A percentile compares a stretch with the other conserved stretches of the same genome.
These are phyloP conservation scores for Geotrupes spiniger DNA, from an alignment of 2,888 invertebrate genomes.

Conservation along the genomic window DNA sequence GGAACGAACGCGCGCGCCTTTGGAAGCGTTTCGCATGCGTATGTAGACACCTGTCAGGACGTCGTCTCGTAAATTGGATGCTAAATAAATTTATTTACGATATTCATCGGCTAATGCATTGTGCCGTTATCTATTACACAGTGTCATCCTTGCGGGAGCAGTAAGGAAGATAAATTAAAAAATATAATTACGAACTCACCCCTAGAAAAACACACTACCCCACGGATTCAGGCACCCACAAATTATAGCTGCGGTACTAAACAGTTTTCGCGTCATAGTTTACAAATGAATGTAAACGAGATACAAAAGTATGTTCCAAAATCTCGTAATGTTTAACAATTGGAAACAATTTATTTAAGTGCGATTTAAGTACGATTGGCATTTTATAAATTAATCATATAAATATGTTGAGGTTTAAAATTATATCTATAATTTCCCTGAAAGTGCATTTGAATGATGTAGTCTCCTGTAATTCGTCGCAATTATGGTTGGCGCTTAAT, in stretches of 20 bases:
- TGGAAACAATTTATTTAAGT: too few species aligned
- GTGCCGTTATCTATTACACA: conserved; percentile 41
- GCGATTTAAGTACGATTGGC: too few species aligned
- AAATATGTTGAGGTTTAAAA: too few species aligned
- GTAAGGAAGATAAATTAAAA: conserved; percentile 71
- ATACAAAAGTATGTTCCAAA: too few species aligned
- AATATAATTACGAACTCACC: conserved; percentile 68
- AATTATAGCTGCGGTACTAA: background rate
- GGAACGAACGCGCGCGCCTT: background rate
- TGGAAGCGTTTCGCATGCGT: background rate
- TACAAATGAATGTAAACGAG: too few species aligned
- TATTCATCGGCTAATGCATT: conserved; percentile 45
- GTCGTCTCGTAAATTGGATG: conserved; percentile 30
- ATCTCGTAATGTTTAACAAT: too few species aligned
- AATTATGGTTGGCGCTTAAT: too few species aligned
- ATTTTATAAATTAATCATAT: too few species aligned
- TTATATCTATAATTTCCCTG: too few species aligned
- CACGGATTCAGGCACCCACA: conserved; percentile 5
- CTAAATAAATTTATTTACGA: conserved; percentile 39
- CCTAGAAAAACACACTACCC: conserved; percentile 35
- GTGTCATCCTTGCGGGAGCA: conserved; percentile 45
- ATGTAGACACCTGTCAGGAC: conserved; percentile 9
- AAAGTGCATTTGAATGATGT: too few species aligned
- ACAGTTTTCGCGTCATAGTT: too few species aligned
- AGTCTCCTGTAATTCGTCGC: too few species aligned